A percentile compares a stretch with the other conserved stretches of the same genome.
phyloP scores from a whole-genome alignment of 2,888 invertebrate species.

The Neoitamus cyanurus region DNA sequence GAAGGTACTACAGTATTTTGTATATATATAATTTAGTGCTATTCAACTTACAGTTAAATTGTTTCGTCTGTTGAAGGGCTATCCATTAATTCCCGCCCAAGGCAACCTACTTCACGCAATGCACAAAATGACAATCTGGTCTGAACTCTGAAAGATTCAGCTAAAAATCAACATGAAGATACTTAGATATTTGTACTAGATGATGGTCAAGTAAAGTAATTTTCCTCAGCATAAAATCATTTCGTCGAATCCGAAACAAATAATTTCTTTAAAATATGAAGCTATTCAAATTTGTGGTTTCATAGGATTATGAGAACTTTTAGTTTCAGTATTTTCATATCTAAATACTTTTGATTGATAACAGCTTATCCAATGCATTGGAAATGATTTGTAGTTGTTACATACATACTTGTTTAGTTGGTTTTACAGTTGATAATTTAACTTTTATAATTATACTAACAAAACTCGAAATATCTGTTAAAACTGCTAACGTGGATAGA shows the following conservation, averaged over 20 bases:
- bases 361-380: too few relatives aligned
- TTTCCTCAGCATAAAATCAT: too few relatives aligned
- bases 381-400: too few relatives aligned
- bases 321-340: too few relatives aligned
- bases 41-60: background rate
- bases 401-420: too few relatives aligned
- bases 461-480: background rate
- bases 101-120: background rate
- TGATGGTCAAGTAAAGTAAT: background rate
- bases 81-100: background rate
- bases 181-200: background rate
- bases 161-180: background rate
- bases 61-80: background rate
- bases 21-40: background rate
- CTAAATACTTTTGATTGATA: too few relatives aligned
- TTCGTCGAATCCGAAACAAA: too few relatives aligned
- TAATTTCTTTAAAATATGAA: too few relatives aligned
- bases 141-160: background rate
- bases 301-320: too few relatives aligned
- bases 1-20: background rate
- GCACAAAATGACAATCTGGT: background rate
- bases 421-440: too few relatives aligned
- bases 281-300: too few relatives aligned
- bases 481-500: too few relatives aligned
- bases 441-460: background rate